phyloP scores from a whole-genome alignment of 2,113 vertebrate species.

The Malurus cyaneus region DNA sequence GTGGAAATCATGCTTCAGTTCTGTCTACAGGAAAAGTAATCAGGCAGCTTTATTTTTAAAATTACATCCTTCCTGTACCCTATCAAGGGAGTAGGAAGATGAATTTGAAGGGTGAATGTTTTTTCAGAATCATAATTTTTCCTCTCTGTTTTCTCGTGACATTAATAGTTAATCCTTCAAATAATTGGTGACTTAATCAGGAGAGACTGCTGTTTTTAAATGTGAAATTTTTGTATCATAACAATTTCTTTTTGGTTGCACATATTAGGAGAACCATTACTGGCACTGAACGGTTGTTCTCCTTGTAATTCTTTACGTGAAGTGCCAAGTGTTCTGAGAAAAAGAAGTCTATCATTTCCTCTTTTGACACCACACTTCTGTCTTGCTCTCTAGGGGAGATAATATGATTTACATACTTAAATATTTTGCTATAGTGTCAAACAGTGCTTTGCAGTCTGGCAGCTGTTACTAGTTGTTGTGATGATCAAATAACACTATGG shows the following conservation, averaged over 20 bases:
- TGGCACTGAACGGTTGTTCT: neutral
- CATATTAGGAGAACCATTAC: neutral
- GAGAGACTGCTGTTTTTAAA: neutral
- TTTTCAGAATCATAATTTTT: neutral
- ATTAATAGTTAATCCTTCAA: neutral
- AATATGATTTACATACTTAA: neutral
- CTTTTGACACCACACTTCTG: neutral
- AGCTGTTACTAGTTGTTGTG: neutral
- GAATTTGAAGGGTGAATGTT: neutral
- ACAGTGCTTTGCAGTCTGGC: neutral
- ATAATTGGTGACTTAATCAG: neutral
- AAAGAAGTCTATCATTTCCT: neutral
- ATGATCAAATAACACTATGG: neutral
- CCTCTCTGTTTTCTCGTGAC: neutral
- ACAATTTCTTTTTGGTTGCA: neutral
- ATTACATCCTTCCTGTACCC: neutral
- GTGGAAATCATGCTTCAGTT: neutral
- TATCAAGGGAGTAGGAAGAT: neutral
- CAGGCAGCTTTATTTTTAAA: neutral
- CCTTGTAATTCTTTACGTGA: neutral
- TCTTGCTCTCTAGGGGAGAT: neutral
- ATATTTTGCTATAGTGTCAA: neutral
- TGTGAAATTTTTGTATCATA: neutral
- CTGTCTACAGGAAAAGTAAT: neutral
- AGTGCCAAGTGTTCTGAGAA: neutral